Conservation (phyloP, 37 sponge, comb jelly and placozoan species). For the Cliona cf. orientalis region DNA sequence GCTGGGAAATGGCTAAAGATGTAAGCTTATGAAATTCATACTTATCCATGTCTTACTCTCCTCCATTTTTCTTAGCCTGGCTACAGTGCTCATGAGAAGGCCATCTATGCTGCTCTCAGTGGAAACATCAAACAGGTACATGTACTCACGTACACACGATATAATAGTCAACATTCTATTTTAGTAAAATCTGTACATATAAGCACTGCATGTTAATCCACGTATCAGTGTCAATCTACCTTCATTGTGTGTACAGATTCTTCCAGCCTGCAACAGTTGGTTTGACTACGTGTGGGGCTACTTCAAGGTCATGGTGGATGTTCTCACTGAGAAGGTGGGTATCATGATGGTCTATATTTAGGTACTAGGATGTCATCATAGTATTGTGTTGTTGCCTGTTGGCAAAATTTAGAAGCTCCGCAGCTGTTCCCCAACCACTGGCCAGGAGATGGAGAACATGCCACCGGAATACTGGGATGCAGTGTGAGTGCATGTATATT, state of each 20-base stretch:
- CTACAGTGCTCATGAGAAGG: constrained; percentile 84
- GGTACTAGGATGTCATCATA: no score
- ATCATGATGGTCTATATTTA: no score
- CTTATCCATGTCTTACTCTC: constrained; percentile 26
- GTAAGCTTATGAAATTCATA: constrained; percentile 24
- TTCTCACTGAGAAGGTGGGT: constrained; percentile 78
- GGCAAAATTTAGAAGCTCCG: constrained; percentile 37
- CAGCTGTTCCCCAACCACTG: not conserved
- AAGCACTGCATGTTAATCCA: not conserved
- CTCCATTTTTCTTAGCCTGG: constrained; percentile 26
- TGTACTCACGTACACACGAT: no score
- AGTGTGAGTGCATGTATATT: constrained; percentile 22
- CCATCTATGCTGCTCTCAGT: constrained; percentile 84
- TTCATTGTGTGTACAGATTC: constrained; percentile 29
- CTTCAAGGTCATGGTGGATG: constrained; percentile 90
- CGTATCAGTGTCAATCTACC: not conserved
- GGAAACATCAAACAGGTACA: constrained; percentile 87
- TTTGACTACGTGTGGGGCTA: constrained; percentile 95
- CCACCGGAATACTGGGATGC: constrained; percentile 74
- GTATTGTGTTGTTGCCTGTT: no score
- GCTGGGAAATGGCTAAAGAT: constrained; percentile 83
- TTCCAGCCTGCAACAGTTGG: constrained; percentile 90
- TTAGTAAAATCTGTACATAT: not conserved
- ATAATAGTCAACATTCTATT: no score
- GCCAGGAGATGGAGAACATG: constrained; percentile 22